These are phyloP conservation scores for Speoplatyrhinus poulsoni DNA, from an alignment of 2,113 vertebrate species.

Conservation along the genomic window DNA sequence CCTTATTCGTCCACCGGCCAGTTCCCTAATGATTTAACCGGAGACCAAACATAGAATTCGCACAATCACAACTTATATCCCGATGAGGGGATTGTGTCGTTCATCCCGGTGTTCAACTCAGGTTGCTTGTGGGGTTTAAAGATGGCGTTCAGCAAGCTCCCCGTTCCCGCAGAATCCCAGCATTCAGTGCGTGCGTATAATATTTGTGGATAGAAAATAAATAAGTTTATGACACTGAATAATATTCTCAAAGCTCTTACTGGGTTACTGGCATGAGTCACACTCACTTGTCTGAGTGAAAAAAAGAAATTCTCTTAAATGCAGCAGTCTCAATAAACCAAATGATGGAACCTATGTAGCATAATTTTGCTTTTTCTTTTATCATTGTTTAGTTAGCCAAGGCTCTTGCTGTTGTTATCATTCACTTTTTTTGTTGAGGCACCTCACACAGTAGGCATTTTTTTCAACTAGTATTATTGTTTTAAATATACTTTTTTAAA, in stretches of 20 bases:
- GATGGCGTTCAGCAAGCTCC: slow-evolving; percentile 73
- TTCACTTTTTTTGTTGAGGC: too few species aligned
- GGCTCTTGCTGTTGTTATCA: too few species aligned
- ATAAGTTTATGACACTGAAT: slow-evolving; percentile 14
- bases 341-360: neutral
- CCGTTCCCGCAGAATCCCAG: slow-evolving; percentile 76
- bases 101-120: slow-evolving; percentile 66
- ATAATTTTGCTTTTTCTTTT: neutral
- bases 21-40: slow-evolving; percentile 17
- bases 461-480: too few species aligned
- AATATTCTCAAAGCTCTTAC: neutral
- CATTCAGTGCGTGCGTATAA: slow-evolving; percentile 57
- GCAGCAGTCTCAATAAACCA: neutral
- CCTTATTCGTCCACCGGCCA: slow-evolving; percentile 25
- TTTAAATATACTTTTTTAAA: too few species aligned
- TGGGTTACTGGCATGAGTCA: too few species aligned
- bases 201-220: slow-evolving; percentile 22
- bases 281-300: neutral
- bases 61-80: slow-evolving; percentile 43
- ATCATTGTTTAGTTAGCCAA: too few species aligned
- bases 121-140: slow-evolving; percentile 82
- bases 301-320: neutral
- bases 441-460: too few species aligned
- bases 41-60: slow-evolving; percentile 16
- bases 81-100: slow-evolving; percentile 49